A percentile compares a stretch with the other conserved stretches of the same genome.
Conservation (phyloP, 2,888 invertebrate genomes). For the Clepsis dumicolana region DNA sequence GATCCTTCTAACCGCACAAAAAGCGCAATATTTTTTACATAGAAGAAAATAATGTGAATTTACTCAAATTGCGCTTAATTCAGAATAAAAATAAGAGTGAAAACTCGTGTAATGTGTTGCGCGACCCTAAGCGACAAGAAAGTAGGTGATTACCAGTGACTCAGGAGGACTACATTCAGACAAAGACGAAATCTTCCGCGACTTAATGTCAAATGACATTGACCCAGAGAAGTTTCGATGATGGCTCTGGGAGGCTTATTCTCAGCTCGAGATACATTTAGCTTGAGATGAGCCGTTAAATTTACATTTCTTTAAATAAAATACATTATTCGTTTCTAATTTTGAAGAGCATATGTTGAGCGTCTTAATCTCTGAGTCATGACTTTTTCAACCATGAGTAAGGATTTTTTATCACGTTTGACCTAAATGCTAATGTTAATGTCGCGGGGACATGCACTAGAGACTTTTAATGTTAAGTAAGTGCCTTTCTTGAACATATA, state of each 20-base stretch:
- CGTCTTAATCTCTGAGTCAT: too few species aligned
- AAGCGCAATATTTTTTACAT: too few species aligned
- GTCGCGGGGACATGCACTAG: too few species aligned
- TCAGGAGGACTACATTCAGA: conserved; percentile 26
- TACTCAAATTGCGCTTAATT: too few species aligned
- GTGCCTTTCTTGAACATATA: too few species aligned
- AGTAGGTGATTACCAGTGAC: conserved; percentile 27
- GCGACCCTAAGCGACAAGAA: conserved; percentile 17
- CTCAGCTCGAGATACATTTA: neutral
- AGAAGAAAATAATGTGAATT: too few species aligned
- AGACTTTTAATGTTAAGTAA: too few species aligned
- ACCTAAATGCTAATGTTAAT: too few species aligned
- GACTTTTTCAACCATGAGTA: too few species aligned
- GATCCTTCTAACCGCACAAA: too few species aligned
- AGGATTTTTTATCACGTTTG: too few species aligned
- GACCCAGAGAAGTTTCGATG: conserved; percentile 29
- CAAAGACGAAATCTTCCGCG: conserved; percentile 29
- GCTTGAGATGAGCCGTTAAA: neutral
- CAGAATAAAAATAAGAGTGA: neutral
- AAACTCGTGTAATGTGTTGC: neutral
- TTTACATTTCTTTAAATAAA: neutral
- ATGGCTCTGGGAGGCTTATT: conserved; percentile 21
- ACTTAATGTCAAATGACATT: conserved; percentile 39
- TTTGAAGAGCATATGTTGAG: neutral
- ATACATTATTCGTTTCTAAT: neutral